Evolutionary conservation across 1,140 invertebrate genomes (phyloP).

Genomic region (Oryctes rhinoceros): DNA sequence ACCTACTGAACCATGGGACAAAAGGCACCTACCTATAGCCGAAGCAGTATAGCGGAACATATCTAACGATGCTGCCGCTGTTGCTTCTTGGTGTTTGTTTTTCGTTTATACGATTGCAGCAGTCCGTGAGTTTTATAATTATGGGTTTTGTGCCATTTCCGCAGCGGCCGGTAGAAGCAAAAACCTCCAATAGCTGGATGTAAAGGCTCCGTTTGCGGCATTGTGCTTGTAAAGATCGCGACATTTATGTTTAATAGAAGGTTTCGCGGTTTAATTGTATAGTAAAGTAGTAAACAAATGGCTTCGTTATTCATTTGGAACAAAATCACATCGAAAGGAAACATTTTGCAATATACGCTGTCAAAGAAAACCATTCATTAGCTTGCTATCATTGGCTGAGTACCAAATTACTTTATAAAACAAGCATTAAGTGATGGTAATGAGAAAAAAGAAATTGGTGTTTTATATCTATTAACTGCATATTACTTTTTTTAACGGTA

Average conservation of each 20-base stretch:
- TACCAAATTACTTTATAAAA: too few species aligned
- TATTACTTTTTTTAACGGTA: too few species aligned
- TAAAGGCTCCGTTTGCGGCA: neutral
- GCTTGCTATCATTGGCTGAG: too few species aligned
- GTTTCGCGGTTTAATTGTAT: conserved; percentile 8
- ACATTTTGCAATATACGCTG: too few species aligned
- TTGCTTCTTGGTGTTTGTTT: conserved; percentile 22
- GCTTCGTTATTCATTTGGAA: neutral
- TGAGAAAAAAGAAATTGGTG: too few species aligned
- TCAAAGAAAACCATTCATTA: too few species aligned
- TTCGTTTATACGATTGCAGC: neutral
- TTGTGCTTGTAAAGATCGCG: neutral
- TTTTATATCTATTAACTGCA: too few species aligned
- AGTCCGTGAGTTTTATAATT: conserved; percentile 22
- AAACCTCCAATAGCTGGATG: neutral
- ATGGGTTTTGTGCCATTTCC: conserved; percentile 25
- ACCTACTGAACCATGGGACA: conserved; percentile 33
- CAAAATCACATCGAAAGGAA: neutral
- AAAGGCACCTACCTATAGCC: conserved; percentile 16
- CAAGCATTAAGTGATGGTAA: too few species aligned
- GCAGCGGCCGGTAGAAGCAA: neutral
- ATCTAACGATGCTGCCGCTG: conserved; percentile 7
- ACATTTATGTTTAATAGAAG: neutral
- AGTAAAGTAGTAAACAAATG: conserved; percentile 4
- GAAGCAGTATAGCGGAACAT: neutral